Percentiles rank a stretch among this genome's conserved stretches.
These are phyloP conservation scores for Scaptomyza graminum DNA, from an alignment of 1,140 invertebrate genomes.

Conservation along the genomic window DNA sequence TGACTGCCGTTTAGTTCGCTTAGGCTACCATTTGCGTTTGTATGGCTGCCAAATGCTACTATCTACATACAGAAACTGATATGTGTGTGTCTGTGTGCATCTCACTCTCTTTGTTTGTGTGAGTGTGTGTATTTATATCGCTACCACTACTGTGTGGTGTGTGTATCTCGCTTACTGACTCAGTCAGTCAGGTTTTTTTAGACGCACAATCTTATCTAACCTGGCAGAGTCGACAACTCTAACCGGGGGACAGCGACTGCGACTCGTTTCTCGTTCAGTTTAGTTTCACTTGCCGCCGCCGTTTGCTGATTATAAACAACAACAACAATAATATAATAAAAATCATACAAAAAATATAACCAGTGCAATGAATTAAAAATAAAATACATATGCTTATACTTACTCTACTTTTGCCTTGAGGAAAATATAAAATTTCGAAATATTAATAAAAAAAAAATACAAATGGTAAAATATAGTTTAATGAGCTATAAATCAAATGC, in stretches of 20 bases:
- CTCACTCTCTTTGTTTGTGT: slow-evolving; percentile 19
- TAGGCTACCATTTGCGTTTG: slow-evolving; percentile 45
- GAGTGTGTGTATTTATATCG: slow-evolving; percentile 33
- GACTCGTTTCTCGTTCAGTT: slow-evolving; percentile 42
- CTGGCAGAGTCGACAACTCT: slow-evolving; percentile 59
- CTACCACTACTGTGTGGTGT: slow-evolving; percentile 33
- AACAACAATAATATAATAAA: slow-evolving; percentile 24
- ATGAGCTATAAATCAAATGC: too few relatives aligned
- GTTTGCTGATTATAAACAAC: slow-evolving; percentile 59
- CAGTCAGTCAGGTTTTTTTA: slow-evolving; percentile 65
- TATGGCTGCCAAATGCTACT: slow-evolving; percentile 44
- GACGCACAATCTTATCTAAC: slow-evolving; percentile 82
- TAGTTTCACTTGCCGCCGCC: slow-evolving; percentile 73
- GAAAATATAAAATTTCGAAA: too few relatives aligned
- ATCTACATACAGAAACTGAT: slow-evolving; percentile 18
- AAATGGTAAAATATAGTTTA: too few relatives aligned
- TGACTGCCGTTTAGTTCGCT: slow-evolving; percentile 55
- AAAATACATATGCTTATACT: not conserved
- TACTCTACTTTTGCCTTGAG: not conserved
- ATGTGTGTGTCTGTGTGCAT: not conserved
- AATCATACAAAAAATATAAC: slow-evolving; percentile 21
- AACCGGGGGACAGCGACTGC: slow-evolving; percentile 36
- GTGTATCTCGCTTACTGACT: slow-evolving; percentile 33
- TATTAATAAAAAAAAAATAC: too few relatives aligned
- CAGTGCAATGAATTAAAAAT: not conserved